Evolutionary conservation across 2,113 vertebrate species (phyloP), one percentile per base, ranked within the genome.

Genomic region (Natator depressus): DNA sequence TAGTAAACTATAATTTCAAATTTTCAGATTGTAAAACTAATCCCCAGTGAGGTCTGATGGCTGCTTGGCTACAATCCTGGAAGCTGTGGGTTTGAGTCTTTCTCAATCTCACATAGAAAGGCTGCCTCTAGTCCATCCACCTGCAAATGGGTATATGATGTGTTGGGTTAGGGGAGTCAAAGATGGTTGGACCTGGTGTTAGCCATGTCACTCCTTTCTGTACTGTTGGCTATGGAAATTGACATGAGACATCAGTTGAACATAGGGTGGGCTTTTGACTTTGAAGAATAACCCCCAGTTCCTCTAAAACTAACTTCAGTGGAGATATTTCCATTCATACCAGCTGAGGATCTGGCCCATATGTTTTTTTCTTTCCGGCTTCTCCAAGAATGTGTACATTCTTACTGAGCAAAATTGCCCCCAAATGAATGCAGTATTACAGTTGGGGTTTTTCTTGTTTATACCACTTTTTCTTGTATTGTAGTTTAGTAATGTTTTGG

Each of bases 1-100:
- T 86, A 80, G 85, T 78, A 95, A 92, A n/a, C 3, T 47, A 29
- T 88, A 88, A 78, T 62, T 92, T 91, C 35, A 96, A 83, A 75
- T 57, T 79, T 81, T 87, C 6, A 31, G 89, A 47, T 75, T 94
- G 86, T 85, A 51, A 94, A 96, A 95, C 93, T 81, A 93, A 83
- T 75, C 65, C 25, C 82, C 55, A 29, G 51, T 91, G 65, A 72
- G 17, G 65, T n/a, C 35, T 72, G 14, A 69, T 69, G 62, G 16
- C 62, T 72, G 65, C 65, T 72, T 72, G 65, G 35, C 65, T 38
- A 38, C n/a, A 72, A n/a, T 16, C 62, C 35, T 69, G 62, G 31
- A 69, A 72, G 35, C 8, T 72, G 65, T 72, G 20, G 19, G 65
- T 72, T 38, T 72, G 65, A 72, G 65, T 38, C 65, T 72, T 72